Evolutionary conservation across 2,888 invertebrate species (phyloP).

Genomic region (Melangyna quadrimaculata): DNA sequence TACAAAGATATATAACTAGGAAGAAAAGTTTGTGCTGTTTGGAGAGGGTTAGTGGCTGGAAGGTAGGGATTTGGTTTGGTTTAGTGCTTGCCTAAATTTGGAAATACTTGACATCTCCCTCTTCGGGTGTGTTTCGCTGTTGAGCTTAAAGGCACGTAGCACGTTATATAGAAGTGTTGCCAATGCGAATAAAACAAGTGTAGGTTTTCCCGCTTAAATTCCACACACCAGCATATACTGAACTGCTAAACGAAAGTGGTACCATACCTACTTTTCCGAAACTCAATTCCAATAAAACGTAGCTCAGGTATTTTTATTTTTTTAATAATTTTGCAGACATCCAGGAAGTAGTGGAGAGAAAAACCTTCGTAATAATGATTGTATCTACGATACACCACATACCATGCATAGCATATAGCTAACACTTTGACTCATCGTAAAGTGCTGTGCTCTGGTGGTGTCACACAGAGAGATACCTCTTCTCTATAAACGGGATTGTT

Average conservation of each 20-base stretch:
- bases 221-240: no score
- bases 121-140: background rate
- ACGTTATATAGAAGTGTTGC: background rate
- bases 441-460: conserved; percentile 47
- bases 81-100: background rate
- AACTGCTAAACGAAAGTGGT: background rate
- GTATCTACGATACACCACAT: conserved; percentile 35
- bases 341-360: conserved; percentile 56
- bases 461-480: conserved; percentile 62
- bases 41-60: background rate
- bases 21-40: background rate
- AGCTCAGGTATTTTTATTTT: background rate
- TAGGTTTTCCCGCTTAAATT: background rate
- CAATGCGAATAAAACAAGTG: background rate
- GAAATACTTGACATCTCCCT: no score
- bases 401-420: conserved; percentile 30
- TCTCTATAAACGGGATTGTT: conserved; percentile 49
- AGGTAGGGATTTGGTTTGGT: background rate
- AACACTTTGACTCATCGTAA: conserved; percentile 32
- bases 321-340: background rate
- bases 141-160: background rate
- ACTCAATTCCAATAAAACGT: background rate
- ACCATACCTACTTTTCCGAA: background rate
- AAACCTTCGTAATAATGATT: conserved; percentile 39
- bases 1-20: background rate